A percentile compares a stretch with the other conserved stretches of the same genome.
phyloP scores from a whole-genome alignment of 2,888 invertebrate species.

The Ichneumoninae sp. region DNA sequence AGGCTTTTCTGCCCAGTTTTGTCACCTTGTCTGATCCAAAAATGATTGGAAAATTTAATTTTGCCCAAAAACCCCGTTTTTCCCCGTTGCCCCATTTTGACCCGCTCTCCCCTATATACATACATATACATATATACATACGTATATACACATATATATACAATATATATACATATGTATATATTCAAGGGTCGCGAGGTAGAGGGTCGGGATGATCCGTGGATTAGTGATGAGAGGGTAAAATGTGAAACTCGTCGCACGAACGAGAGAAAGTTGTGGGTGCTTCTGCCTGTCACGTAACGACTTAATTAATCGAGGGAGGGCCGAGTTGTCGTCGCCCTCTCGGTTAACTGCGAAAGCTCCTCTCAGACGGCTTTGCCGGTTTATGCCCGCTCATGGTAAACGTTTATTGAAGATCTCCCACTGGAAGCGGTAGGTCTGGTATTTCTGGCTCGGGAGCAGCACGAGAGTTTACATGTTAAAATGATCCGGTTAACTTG shows the following conservation, averaged over 20 bases:
- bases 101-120: too few relatives aligned
- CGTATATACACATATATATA: background rate
- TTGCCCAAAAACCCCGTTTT: too few relatives aligned
- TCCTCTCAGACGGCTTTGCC: slow-evolving; percentile 53
- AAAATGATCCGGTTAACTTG: background rate
- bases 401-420: slow-evolving; percentile 54
- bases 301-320: slow-evolving; percentile 59
- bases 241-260: slow-evolving; percentile 36
- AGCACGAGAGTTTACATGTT: background rate
- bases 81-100: too few relatives aligned
- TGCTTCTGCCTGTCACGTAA: slow-evolving; percentile 52
- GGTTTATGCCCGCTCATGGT: slow-evolving; percentile 45
- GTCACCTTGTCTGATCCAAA: too few relatives aligned
- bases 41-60: too few relatives aligned
- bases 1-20: too few relatives aligned
- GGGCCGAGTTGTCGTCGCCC: slow-evolving; percentile 25
- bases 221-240: slow-evolving; percentile 37
- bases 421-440: slow-evolving; percentile 3
- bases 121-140: background rate
- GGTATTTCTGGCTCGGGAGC: slow-evolving; percentile 4
- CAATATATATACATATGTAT: background rate
- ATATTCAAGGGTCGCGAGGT: background rate
- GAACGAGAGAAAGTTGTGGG: slow-evolving; percentile 55
- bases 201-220: background rate
- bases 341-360: slow-evolving; percentile 55